A percentile compares a stretch with the other conserved stretches of the same genome.
Conservation (phyloP, 2,888 invertebrate species). For the Ophion costatus region DNA sequence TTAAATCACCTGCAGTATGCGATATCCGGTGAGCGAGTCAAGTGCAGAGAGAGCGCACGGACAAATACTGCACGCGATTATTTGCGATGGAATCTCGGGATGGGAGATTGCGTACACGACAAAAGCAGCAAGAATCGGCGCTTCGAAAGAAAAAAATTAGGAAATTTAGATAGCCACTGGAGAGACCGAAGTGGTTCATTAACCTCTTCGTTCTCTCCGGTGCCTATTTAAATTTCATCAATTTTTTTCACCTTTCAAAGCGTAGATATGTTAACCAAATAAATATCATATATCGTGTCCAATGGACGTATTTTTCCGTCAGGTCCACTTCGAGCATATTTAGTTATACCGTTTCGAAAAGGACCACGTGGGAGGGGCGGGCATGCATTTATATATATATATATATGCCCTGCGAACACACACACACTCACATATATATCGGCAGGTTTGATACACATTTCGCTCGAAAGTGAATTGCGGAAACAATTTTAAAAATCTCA, state of each 20-base stretch:
- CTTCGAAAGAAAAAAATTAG: not conserved
- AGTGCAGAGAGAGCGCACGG: conserved; percentile 49
- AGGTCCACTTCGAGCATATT: no score
- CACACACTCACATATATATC: no score
- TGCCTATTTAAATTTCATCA: no score
- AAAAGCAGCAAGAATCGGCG: conserved; percentile 1
- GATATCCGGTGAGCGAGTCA: conserved; percentile 56
- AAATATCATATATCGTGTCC: no score
- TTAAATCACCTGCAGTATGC: conserved; percentile 73
- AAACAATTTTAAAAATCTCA: conserved; percentile 35
- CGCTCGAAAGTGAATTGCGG: not conserved
- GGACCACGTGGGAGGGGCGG: no score
- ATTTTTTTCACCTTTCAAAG: not conserved
- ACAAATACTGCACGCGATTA: conserved; percentile 30
- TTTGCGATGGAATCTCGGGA: conserved; percentile 23
- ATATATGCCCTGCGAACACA: no score
- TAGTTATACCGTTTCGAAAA: no score
- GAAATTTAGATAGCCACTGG: not conserved
- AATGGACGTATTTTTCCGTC: no score
- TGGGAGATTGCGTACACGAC: not conserved
- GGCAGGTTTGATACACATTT: not conserved
- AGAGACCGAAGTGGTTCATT: not conserved
- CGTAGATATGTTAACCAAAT: no score
- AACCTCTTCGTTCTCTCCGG: no score
- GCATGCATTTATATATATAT: no score